These are phyloP conservation scores for Drosophila subpulchrella DNA, from an alignment of 1,140 invertebrate genomes.

Conservation along the genomic window DNA sequence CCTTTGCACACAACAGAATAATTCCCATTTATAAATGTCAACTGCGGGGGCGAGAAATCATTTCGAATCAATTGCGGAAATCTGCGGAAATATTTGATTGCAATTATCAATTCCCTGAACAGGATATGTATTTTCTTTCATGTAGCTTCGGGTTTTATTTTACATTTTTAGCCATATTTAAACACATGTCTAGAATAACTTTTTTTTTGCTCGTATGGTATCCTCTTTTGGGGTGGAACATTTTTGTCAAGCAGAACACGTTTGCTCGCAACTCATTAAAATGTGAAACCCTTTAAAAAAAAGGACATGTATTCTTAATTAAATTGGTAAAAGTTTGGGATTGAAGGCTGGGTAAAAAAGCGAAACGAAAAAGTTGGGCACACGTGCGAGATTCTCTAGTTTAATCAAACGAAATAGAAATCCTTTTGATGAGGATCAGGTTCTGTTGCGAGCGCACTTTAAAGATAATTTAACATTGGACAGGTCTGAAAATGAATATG, in stretches of 20 bases:
- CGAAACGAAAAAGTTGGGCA: neutral
- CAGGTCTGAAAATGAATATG: neutral
- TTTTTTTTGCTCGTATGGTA: neutral
- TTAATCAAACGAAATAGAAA: conserved; percentile 7
- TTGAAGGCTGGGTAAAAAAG: neutral
- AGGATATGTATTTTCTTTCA: neutral
- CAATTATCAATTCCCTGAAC: conserved; percentile 1
- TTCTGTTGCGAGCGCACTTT: neutral
- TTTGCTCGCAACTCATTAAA: conserved; percentile 18
- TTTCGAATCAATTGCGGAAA: neutral
- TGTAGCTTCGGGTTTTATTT: neutral
- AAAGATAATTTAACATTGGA: neutral
- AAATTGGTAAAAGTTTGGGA: conserved; percentile 20
- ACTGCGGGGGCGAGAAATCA: neutral
- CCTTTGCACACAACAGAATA: conserved; percentile 11
- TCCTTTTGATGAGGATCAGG: conserved; percentile 6
- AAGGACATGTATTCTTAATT: conserved; percentile 23
- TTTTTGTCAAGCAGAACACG: conserved; percentile 27
- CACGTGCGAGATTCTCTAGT: conserved; percentile 2
- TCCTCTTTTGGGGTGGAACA: neutral
- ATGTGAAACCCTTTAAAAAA: conserved; percentile 16
- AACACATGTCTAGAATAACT: neutral
- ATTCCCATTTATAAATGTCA: conserved; percentile 31
- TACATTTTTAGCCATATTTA: neutral
- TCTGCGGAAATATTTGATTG: neutral